Evolutionary conservation across 2,888 invertebrate genomes (phyloP).

Genomic region (Syritta pipiens): DNA sequence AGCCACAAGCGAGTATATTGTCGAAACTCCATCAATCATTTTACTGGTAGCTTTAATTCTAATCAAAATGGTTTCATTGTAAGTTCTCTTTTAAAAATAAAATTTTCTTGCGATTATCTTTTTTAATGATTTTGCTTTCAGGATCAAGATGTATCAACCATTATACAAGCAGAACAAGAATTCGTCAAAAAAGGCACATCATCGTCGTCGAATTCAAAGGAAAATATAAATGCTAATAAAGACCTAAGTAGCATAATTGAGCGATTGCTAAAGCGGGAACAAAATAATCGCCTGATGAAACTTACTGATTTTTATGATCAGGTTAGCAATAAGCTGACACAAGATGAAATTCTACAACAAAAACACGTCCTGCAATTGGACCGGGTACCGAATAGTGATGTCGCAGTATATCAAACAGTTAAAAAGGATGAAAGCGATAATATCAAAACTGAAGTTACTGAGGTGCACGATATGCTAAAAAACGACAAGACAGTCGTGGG

Average conservation of each 20-base stretch:
- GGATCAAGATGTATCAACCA: conserved; percentile 80
- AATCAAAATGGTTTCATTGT: conserved; percentile 78
- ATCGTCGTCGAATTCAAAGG: conserved; percentile 69
- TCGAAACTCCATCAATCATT: conserved; percentile 81
- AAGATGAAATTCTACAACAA: conserved; percentile 70
- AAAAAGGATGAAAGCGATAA: conserved; percentile 78
- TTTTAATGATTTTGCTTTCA: conserved; percentile 71
- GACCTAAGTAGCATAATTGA: conserved; percentile 82
- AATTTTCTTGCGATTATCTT: neutral
- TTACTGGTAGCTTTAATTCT: conserved; percentile 80
- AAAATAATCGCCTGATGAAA: conserved; percentile 70
- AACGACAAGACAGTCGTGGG: conserved; percentile 83
- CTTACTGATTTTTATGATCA: conserved; percentile 73
- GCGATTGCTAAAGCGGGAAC: conserved; percentile 79
- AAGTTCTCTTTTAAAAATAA: conserved; percentile 43
- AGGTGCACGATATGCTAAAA: conserved; percentile 81
- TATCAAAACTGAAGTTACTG: conserved; percentile 83
- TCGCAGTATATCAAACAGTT: conserved; percentile 85
- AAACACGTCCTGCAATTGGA: conserved; percentile 75
- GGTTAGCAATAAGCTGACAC: conserved; percentile 71
- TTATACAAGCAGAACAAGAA: conserved; percentile 80
- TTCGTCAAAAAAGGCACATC: conserved; percentile 74
- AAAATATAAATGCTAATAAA: conserved; percentile 75
- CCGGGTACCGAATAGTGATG: conserved; percentile 81
- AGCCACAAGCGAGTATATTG: conserved; percentile 94